Evolutionary conservation across 2,113 vertebrate genomes (phyloP).

Genomic region (Nibea albiflora): DNA sequence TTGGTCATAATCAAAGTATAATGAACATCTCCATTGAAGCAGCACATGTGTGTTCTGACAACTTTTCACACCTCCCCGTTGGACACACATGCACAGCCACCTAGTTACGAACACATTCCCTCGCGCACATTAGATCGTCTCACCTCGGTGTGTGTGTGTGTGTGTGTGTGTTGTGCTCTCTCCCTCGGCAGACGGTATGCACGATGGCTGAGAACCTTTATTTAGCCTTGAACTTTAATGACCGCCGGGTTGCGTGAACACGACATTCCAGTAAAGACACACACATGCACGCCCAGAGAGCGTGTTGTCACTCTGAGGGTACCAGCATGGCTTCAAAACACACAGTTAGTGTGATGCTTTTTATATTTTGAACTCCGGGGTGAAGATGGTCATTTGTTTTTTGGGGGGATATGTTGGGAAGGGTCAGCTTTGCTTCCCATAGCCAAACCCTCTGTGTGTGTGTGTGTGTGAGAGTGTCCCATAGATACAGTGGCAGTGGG

Average conservation of each 20-base stretch:
- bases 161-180: background rate
- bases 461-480: background rate
- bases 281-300: constrained; percentile 18
- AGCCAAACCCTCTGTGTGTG: constrained; percentile 11
- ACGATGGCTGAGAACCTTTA: constrained; percentile 64
- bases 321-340: background rate
- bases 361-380: constrained; percentile 24
- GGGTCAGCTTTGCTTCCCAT: constrained; percentile 17
- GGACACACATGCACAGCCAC: constrained; percentile 5
- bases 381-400: background rate
- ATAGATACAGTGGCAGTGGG: background rate
- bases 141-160: background rate
- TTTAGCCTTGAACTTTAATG: constrained; percentile 78
- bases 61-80: background rate
- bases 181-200: constrained; percentile 24
- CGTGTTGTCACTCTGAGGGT: background rate
- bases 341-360: constrained; percentile 31
- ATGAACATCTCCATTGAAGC: constrained; percentile 1
- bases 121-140: background rate
- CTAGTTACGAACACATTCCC: background rate
- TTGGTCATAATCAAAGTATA: background rate
- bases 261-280: constrained; percentile 39
- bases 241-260: constrained; percentile 31
- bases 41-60: background rate
- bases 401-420: background rate